Percentiles rank a stretch among this genome's conserved stretches.
phyloP scores from a whole-genome alignment of 2,888 invertebrate genomes.

The Athrips mouffetella region DNA sequence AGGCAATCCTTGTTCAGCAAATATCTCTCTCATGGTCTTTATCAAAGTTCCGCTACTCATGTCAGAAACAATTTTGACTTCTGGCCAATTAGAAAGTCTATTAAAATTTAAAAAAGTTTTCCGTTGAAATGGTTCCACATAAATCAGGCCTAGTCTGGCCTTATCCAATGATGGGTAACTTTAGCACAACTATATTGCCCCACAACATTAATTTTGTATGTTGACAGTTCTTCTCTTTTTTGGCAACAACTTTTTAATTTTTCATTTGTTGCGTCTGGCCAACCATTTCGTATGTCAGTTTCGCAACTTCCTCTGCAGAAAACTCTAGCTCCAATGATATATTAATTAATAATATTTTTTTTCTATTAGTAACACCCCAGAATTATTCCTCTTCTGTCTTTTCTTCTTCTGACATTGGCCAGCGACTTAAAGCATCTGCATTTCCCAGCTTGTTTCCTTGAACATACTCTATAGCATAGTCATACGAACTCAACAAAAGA shows the following conservation, averaged over 20 bases:
- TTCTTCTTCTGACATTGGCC: background rate
- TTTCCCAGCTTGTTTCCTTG: constrained; percentile 14
- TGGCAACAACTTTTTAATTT: background rate
- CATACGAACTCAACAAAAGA: background rate
- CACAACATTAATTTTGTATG: constrained; percentile 13
- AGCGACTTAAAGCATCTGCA: constrained; percentile 12
- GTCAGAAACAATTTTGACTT: constrained; percentile 11
- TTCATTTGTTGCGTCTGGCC: background rate
- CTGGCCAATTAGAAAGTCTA: constrained; percentile 23
- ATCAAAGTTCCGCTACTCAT: constrained; percentile 10
- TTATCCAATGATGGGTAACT: constrained; percentile 17
- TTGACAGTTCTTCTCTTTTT: too few species aligned
- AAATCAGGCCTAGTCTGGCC: constrained; percentile 21
- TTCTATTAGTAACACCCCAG: background rate
- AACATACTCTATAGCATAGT: background rate
- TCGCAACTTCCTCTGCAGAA: constrained; percentile 7
- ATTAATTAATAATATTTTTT: too few species aligned
- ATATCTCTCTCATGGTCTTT: background rate
- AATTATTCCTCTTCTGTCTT: background rate
- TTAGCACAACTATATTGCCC: constrained; percentile 16
- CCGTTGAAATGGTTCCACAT: constrained; percentile 21
- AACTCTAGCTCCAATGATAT: constrained; percentile 9
- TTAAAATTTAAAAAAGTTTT: constrained; percentile 23
- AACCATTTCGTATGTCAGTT: constrained; percentile 7
- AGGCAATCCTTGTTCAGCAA: background rate